Evolutionary conservation across 2,113 vertebrate genomes (phyloP).

Genomic region (Bubo scandiacus): DNA sequence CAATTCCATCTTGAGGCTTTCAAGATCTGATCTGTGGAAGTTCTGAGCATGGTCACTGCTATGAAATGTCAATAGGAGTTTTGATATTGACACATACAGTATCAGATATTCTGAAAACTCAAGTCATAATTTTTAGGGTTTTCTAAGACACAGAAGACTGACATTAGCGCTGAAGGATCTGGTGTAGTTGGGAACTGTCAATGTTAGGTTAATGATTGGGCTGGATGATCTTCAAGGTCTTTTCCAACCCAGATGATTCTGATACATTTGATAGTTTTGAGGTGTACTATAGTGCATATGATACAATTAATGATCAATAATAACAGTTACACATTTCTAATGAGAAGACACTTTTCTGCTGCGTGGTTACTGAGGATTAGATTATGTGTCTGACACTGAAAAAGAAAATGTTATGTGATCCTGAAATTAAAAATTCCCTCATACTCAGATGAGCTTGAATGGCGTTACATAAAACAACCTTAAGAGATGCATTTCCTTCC

Average conservation of each 20-base stretch:
- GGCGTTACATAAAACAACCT: not conserved
- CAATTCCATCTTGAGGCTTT: accelerated
- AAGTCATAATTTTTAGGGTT: not conserved
- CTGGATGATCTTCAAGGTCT: too few relatives aligned
- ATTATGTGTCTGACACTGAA: not conserved
- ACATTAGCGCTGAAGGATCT: too few relatives aligned
- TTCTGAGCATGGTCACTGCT: accelerated
- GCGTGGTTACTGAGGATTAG: not conserved
- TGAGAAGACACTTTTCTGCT: not conserved
- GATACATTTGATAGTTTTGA: not conserved
- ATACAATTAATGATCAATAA: not conserved
- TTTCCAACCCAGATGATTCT: too few relatives aligned
- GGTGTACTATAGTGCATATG: not conserved
- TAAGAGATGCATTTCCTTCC: not conserved
- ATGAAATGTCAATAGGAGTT: not conserved
- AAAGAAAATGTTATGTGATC: not conserved
- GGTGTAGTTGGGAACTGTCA: too few relatives aligned
- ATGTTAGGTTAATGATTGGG: too few relatives aligned
- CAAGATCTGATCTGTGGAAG: not conserved
- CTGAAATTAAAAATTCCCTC: not conserved
- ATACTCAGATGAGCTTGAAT: not conserved
- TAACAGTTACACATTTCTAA: not conserved
- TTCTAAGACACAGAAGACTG: not conserved
- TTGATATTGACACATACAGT: not conserved
- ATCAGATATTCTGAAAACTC: not conserved